These are phyloP conservation scores for Chesias legatella DNA, from an alignment of 2,888 invertebrate species.

Conservation along the genomic window DNA sequence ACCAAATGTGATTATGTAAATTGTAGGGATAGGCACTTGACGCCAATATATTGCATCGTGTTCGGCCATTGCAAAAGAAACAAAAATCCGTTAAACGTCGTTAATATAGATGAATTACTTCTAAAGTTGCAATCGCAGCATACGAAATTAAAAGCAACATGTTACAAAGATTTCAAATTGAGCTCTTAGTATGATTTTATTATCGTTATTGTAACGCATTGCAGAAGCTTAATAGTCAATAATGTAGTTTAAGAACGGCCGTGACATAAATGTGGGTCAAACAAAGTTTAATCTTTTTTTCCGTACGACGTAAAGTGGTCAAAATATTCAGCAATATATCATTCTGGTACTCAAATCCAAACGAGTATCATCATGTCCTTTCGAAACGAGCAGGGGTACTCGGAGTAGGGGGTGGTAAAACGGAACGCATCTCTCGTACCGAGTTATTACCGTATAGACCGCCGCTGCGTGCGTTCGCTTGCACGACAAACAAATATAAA, in stretches of 20 bases:
- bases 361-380: constrained; percentile 60
- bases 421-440: constrained; percentile 54
- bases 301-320: constrained; percentile 31
- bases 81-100: no score
- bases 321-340: constrained; percentile 49
- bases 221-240: constrained; percentile 20
- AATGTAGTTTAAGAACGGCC: constrained; percentile 28
- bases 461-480: constrained; percentile 57
- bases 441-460: constrained; percentile 58
- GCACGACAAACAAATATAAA: constrained; percentile 39
- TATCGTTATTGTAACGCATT: constrained; percentile 20
- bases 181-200: constrained; percentile 17
- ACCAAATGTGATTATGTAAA: no score
- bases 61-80: no score
- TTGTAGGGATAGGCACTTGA: no score
- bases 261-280: constrained; percentile 29
- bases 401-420: constrained; percentile 78
- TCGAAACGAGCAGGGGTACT: constrained; percentile 71
- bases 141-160: constrained; percentile 3
- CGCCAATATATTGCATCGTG: no score
- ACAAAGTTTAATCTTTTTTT: constrained; percentile 26
- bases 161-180: constrained; percentile 11
- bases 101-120: not conserved
- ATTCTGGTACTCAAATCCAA: constrained; percentile 36
- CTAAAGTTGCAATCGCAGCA: constrained; percentile 2